A percentile compares a stretch with the other conserved stretches of the same genome.
phyloP scores from a whole-genome alignment of 2,888 invertebrate genomes.

The Phragmatobia fuliginosa region DNA sequence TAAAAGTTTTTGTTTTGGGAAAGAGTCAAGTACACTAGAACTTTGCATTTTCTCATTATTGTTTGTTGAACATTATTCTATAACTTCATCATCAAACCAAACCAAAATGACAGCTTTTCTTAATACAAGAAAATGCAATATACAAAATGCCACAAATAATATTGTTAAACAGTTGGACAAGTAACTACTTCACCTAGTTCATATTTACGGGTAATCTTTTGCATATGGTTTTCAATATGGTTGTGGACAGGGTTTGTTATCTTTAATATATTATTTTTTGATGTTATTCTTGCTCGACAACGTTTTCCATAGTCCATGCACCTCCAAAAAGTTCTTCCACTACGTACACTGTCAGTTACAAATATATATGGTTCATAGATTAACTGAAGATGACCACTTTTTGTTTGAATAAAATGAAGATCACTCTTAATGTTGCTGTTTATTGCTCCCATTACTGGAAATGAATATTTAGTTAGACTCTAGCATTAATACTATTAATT shows the following conservation, averaged over 20 bases:
- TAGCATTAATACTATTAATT: neutral
- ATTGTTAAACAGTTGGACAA: slow-evolving; percentile 72
- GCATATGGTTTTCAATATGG: slow-evolving; percentile 76
- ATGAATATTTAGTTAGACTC: slow-evolving; percentile 36
- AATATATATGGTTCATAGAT: slow-evolving; percentile 83
- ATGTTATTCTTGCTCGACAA: slow-evolving; percentile 82
- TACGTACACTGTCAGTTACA: slow-evolving; percentile 83
- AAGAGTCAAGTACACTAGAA: slow-evolving; percentile 7
- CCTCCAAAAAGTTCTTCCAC: slow-evolving; percentile 83
- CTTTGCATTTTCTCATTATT: neutral
- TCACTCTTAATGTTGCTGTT: slow-evolving; percentile 73
- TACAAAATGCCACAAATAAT: slow-evolving; percentile 22
- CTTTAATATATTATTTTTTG: slow-evolving; percentile 78
- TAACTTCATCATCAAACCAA: neutral
- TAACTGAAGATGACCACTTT: slow-evolving; percentile 81
- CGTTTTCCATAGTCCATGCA: slow-evolving; percentile 84
- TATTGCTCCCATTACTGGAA: slow-evolving; percentile 73
- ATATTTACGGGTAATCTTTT: slow-evolving; percentile 78
- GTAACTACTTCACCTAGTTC: slow-evolving; percentile 81
- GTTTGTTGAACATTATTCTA: neutral
- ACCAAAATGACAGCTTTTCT: slow-evolving; percentile 26
- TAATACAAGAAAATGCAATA: slow-evolving; percentile 23
- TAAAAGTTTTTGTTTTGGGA: neutral
- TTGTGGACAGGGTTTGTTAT: slow-evolving; percentile 83
- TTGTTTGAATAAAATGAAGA: slow-evolving; percentile 82